Evolutionary conservation across 1,140 invertebrate species (phyloP), one percentile per base, ranked within the genome.

Genomic region (Homalodisca vitripennis): DNA sequence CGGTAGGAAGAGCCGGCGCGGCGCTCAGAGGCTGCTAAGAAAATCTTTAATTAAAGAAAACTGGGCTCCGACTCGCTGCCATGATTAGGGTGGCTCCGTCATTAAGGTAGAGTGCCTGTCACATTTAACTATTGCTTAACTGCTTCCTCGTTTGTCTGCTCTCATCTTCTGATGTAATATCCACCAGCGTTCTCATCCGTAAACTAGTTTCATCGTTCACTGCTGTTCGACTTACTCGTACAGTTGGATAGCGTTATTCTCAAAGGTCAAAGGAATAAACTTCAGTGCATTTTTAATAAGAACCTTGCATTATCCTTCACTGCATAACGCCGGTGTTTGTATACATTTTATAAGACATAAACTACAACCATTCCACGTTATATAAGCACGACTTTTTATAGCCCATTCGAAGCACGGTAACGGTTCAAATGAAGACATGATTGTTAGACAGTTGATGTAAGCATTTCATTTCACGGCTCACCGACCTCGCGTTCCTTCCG

Each of bases 111-210:
- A 20, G n/a, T 6, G n/a, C 24, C 26, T 29, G 55, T 60, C 55
- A 60, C 55, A 60, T 60, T n/a, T 27, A 60, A 60, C 55, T 60
- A 60, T 60, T 60, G 55, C 14, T 60, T 60, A 60, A 60, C 29
- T 60, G 55, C 55, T 41, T n/a, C 22, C 26, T n/a, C 55, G 22
- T 26, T 27, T 6, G 26, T 27, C 34, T 41, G 34, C 34, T 6
- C 34, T 41, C 34, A 41, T 41, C 34, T 41, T 17, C 34, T 17
- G n/a, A n/a, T 17, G 34, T 41, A 41, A 41, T 41, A 17, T 6
- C 34, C 34, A 41, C 34, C 34, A 10, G 34, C 6, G 17, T n/a
- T n/a, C n/a, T n/a, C n/a, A n/a, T n/a, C n/a, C n/a, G n/a, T n/a
- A n/a, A n/a, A n/a, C n/a, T n/a, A n/a, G n/a, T n/a, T n/a, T n/a